Base-by-base conservation (phyloP, 2,797 vertebrate species). In the Sphenopsis melanotis region DNA sequence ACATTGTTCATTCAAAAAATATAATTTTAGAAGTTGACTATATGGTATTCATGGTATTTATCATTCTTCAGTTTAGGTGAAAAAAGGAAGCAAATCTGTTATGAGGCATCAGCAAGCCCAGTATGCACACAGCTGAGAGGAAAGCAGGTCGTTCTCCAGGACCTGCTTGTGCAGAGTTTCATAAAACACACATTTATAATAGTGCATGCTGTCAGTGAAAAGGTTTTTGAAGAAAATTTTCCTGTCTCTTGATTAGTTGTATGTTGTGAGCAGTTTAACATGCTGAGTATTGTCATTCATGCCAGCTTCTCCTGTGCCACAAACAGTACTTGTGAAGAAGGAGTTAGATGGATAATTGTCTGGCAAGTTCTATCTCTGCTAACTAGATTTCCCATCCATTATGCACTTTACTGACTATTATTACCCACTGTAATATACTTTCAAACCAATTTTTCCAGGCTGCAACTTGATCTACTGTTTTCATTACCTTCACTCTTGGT, bases 291-390 rank as follows among this genome's bases (percentile, higher is more conserved):
- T 78, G 41, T 75, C 32, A 49, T 37, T 92, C 70, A 24, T 64
- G 34, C 53, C 34, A 26, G 39, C 37, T 68, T 93, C 70, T 89
- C 55, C 53, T 32, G 27, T 65, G 81, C 49, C 46, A 72, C 78
- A 52, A 83, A 41, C 37, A 71, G 46, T 78, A 50, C 49, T 56
- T 71, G 47, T 24, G 57, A 72, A 86, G 68, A 83, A 71, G 26
- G 71, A 75, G 84, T 84, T 75, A 75, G n/a, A 21, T 53, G 74
- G 66, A 32, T 92, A 75, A 93, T 83, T 81, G n/a, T 64, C 50
- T 90, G 74, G 61, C 41, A 91, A 53, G 47, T 72, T 76, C 24
- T 78, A 0, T 26, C 24, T 87, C 78, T 72, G 32, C 30, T 87
- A 93, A 64, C 53, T 65, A 37, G 42, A 50, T 87, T 92, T 82